Conservation (phyloP, 2,888 invertebrate species). For the Nymphalis c-album region DNA sequence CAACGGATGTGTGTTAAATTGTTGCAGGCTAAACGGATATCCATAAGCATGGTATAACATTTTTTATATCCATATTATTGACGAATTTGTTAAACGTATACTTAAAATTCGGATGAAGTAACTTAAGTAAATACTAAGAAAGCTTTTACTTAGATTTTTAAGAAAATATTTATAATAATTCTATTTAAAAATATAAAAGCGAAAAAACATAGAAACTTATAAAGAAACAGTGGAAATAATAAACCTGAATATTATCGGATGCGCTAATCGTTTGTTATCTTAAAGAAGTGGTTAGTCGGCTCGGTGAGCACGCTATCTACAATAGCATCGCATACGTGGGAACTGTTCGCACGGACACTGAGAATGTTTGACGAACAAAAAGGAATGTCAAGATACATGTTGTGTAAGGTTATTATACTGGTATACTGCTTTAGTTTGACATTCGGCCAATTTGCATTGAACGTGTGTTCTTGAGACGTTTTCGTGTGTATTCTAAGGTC, state of each 20-base stretch:
- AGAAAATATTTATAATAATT: background rate
- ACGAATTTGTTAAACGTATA: background rate
- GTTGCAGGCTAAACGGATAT: constrained; percentile 8
- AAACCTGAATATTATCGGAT: constrained; percentile 32
- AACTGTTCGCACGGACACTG: constrained; percentile 66
- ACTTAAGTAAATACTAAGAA: background rate
- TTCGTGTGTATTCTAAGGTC: constrained; percentile 49
- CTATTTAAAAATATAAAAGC: background rate
- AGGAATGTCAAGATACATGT: constrained; percentile 78
- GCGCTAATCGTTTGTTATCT: constrained; percentile 43
- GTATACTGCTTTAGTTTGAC: constrained; percentile 53
- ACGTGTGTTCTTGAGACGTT: constrained; percentile 57
- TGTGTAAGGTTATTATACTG: constrained; percentile 56
- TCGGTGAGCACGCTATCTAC: constrained; percentile 55
- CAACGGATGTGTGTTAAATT: constrained; percentile 6
- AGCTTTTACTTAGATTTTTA: too few relatives aligned
- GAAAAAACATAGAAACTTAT: background rate
- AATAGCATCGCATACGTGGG: constrained; percentile 57
- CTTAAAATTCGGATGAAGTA: too few relatives aligned
- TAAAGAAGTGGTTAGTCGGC: constrained; percentile 56
- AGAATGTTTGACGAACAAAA: constrained; percentile 70
- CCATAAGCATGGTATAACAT: background rate
- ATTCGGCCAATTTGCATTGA: constrained; percentile 66
- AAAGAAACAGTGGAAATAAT: constrained; percentile 15
- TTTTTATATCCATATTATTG: background rate